Evolutionary conservation across 2,797 vertebrate species (phyloP), one percentile per base, ranked within the genome.

Genomic region (Phyllotis vaccarum): DNA sequence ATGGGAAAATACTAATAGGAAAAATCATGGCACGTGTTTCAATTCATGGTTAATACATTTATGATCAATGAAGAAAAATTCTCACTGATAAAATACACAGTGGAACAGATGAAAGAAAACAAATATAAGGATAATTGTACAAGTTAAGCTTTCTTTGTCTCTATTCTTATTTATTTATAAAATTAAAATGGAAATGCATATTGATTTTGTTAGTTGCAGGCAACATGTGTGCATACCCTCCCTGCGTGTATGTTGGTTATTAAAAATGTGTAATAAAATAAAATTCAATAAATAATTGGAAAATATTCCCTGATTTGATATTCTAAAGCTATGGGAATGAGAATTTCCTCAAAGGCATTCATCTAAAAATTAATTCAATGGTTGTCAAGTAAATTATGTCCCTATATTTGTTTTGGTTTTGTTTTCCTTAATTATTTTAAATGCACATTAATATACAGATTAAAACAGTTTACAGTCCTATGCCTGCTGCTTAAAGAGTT

Each of bases 371-470:
- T 3, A 9, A 58, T 72, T 87, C 79, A 81, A 34, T 86, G 60
- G 2, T 10, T 97, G 5, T 40, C 34, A 40, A 13, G 78, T 96
- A 89, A 90, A 96, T 79, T 94, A 75, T 81, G 24, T 91, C 95
- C 94, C 9, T 40, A 27, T 79, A 2, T 83, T 85, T 56, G 93
- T 94, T 94, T 54, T 93, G n/a, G n/a, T 49, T 93, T 96, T 95
- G 75, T 94, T 98, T 96, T 34, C 40, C 5, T 90, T 27, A 56
- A 16, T 62, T 88, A 54, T 22, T 96, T 97, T 96, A 97, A 94
- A 37, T 76, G 96, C 49, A 93, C 22, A 97, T 21, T 62, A 97
- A 97, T 90, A 96, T 92, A 43, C 14, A 95, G 89, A 68, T 90
- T 95, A 72, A 60, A 37, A 97, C 19, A 96, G 37, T 34, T 97